Percentiles rank a stretch among this genome's conserved stretches.
phyloP scores from a whole-genome alignment of 2,113 vertebrate species.

The Aramus guarauna region DNA sequence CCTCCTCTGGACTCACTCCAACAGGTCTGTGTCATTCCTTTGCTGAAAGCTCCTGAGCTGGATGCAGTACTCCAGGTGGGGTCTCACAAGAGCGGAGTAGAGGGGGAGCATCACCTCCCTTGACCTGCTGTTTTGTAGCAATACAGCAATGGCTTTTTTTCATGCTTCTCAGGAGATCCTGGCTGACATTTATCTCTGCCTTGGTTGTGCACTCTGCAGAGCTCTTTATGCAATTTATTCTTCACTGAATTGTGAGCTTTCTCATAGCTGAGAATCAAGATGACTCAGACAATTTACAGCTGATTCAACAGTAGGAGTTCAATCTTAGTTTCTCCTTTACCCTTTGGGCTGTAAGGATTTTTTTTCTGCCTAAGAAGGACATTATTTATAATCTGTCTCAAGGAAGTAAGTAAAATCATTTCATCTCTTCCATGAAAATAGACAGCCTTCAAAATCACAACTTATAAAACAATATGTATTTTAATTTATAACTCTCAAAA shows the following conservation, averaged over 20 bases:
- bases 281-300: constrained; percentile 40
- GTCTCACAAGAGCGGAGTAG: too few relatives aligned
- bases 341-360: neutral
- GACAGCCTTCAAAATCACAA: neutral
- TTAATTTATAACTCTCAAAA: neutral
- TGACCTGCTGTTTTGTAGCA: neutral
- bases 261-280: neutral
- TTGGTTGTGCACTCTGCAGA: neutral
- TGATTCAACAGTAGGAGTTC: constrained; percentile 30
- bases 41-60: too few relatives aligned
- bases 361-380: neutral
- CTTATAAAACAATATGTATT: neutral
- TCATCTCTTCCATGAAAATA: neutral
- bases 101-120: too few relatives aligned
- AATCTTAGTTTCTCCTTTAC: constrained; percentile 6
- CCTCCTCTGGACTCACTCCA: too few relatives aligned
- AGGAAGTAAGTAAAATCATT: neutral
- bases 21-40: too few relatives aligned
- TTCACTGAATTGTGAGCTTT: neutral
- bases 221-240: constrained; percentile 33
- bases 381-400: neutral
- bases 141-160: neutral
- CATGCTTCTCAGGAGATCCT: neutral
- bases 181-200: neutral
- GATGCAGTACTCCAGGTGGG: too few relatives aligned